Conservation (phyloP, 1,140 invertebrate genomes). For the Drosophila repletoides region DNA sequence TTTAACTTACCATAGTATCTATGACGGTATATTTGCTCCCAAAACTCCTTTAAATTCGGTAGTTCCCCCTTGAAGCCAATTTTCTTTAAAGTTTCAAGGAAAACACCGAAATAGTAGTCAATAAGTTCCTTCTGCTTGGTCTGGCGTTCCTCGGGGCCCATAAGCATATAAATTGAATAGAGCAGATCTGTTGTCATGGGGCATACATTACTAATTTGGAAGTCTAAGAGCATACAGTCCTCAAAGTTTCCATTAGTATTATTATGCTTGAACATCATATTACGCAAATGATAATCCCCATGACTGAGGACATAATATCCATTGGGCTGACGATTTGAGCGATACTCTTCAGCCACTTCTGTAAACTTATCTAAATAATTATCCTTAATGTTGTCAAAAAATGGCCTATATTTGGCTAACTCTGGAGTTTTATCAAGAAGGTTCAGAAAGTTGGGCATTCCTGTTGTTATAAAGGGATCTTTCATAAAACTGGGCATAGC, state of each 20-base stretch:
- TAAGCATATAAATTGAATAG: constrained; percentile 55
- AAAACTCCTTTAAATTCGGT: constrained; percentile 33
- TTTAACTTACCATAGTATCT: constrained; percentile 37
- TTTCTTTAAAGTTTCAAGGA: constrained; percentile 42
- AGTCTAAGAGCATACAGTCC: constrained; percentile 59
- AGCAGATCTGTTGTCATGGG: constrained; percentile 46
- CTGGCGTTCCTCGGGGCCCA: constrained; percentile 47
- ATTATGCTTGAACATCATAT: constrained; percentile 64
- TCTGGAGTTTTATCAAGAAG: constrained; percentile 22
- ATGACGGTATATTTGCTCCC: constrained; percentile 27
- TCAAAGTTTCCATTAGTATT: constrained; percentile 19
- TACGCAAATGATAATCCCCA: constrained; percentile 60
- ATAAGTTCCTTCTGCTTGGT: constrained; percentile 36
- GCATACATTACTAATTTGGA: constrained; percentile 42
- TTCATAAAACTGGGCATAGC: too few species aligned
- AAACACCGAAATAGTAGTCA: constrained; percentile 39
- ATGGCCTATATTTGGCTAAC: constrained; percentile 31
- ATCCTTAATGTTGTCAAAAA: constrained; percentile 26
- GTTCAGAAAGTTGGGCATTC: too few species aligned
- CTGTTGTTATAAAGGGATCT: too few species aligned
- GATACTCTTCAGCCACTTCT: constrained; percentile 35
- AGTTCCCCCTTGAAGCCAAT: constrained; percentile 49
- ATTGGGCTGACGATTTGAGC: constrained; percentile 7
- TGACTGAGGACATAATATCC: constrained; percentile 50
- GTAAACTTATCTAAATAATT: not conserved